Conservation (phyloP, 1,140 invertebrate species). For the Tetraneura akinire region DNA sequence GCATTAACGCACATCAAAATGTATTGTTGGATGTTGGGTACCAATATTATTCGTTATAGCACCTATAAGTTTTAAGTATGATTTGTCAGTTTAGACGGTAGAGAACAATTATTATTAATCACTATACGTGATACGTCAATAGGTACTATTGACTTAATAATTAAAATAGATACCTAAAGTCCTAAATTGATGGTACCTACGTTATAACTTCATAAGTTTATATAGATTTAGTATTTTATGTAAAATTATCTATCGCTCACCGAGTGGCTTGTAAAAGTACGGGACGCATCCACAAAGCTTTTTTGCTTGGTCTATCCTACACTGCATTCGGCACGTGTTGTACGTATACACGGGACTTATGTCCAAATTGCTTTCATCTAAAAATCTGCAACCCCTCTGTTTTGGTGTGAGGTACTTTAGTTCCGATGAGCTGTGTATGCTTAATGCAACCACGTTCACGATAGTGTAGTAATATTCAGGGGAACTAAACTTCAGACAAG, state of each 20-base stretch:
- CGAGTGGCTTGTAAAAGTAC: constrained; percentile 63
- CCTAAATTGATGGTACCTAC: too few relatives aligned
- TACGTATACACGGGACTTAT: constrained; percentile 69
- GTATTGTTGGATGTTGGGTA: too few relatives aligned
- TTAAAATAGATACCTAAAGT: too few relatives aligned
- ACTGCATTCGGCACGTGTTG: constrained; percentile 68
- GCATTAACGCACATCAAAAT: background rate
- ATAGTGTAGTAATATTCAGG: constrained; percentile 59
- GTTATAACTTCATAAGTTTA: too few relatives aligned
- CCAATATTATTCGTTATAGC: too few relatives aligned
- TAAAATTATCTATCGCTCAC: too few relatives aligned
- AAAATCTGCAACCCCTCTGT: constrained; percentile 68
- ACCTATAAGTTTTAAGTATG: too few relatives aligned
- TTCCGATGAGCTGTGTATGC: constrained; percentile 59
- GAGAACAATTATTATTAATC: too few relatives aligned
- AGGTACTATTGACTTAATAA: too few relatives aligned
- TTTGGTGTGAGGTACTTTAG: constrained; percentile 60
- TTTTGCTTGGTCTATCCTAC: constrained; percentile 64
- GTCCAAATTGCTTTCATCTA: constrained; percentile 64
- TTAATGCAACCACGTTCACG: constrained; percentile 58
- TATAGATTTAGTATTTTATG: too few relatives aligned
- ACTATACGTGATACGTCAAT: too few relatives aligned
- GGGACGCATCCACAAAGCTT: constrained; percentile 67
- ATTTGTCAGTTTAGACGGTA: too few relatives aligned
- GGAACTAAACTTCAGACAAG: constrained; percentile 62